A percentile compares a stretch with the other conserved stretches of the same genome.
These are phyloP conservation scores for Phalangium opilio DNA, from an alignment of 2,888 invertebrate species.

Conservation along the genomic window DNA sequence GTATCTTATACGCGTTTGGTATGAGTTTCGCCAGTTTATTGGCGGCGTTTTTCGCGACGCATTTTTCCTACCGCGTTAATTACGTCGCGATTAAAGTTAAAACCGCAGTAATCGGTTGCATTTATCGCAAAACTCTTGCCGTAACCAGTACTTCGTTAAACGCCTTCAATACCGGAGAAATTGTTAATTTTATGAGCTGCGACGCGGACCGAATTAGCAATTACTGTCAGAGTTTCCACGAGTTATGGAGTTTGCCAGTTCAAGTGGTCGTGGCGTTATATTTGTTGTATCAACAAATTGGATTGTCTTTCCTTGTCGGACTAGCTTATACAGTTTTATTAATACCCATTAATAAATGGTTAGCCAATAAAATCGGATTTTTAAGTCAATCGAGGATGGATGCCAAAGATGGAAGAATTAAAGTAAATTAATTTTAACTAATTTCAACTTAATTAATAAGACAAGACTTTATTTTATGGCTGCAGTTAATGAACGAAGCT, in stretches of 20 bases:
- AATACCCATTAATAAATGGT: constrained; percentile 78
- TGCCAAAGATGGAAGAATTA: constrained; percentile 76
- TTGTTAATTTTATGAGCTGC: constrained; percentile 91
- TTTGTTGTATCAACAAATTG: constrained; percentile 72
- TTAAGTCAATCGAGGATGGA: constrained; percentile 76
- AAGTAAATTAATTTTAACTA: constrained; percentile 32
- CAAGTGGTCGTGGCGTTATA: constrained; percentile 68
- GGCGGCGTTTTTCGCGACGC: constrained; percentile 63
- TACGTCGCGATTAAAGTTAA: constrained; percentile 72
- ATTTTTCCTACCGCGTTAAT: constrained; percentile 77
- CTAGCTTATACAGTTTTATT: constrained; percentile 66
- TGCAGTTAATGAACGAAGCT: constrained; percentile 59
- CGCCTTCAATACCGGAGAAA: constrained; percentile 56
- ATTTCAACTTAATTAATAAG: constrained; percentile 32
- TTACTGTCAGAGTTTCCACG: constrained; percentile 89
- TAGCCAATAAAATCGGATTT: constrained; percentile 72
- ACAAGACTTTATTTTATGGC: no score
- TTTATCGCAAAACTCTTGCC: constrained; percentile 54
- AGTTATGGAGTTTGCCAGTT: constrained; percentile 89
- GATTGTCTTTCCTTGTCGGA: constrained; percentile 78
- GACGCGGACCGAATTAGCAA: constrained; percentile 91
- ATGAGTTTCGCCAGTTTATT: constrained; percentile 49
- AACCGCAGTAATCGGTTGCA: constrained; percentile 61
- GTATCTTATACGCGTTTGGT: constrained; percentile 41
- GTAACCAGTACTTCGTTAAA: constrained; percentile 31